A percentile compares a stretch with the other conserved stretches of the same genome.
Evolutionary conservation across 2,888 invertebrate genomes (phyloP).

Genomic region (Mantis religiosa): DNA sequence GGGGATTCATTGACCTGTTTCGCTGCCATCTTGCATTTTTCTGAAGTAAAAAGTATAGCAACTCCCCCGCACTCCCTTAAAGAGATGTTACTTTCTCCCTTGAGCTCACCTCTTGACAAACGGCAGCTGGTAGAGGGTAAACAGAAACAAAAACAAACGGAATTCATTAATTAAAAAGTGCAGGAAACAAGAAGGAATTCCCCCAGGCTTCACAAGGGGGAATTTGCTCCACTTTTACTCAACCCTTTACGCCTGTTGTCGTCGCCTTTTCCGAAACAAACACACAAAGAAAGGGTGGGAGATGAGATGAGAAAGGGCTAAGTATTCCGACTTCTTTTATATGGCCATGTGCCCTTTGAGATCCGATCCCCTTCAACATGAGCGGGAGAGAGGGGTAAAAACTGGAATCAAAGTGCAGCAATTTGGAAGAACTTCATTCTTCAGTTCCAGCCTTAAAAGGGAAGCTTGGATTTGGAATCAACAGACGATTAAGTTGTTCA

Average conservation of each 20-base stretch:
- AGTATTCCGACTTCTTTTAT: neutral
- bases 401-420: conserved; percentile 7
- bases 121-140: neutral
- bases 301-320: neutral
- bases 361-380: neutral
- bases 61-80: neutral
- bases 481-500: neutral
- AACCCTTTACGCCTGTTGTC: neutral
- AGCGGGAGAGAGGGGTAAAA: neutral
- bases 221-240: neutral
- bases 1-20: neutral
- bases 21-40: neutral
- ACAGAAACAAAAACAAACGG: neutral
- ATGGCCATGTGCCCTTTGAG: neutral
- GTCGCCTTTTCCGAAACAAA: neutral
- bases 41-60: neutral
- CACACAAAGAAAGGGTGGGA: neutral
- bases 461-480: neutral
- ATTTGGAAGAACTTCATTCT: conserved; percentile 3
- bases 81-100: neutral
- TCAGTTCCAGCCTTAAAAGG: neutral
- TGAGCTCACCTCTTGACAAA: neutral
- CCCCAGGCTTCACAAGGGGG: neutral
- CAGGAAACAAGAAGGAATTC: neutral
- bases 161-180: conserved; percentile 10